Percentiles rank a stretch among this genome's conserved stretches.
These are phyloP conservation scores for Ruditapes philippinarum DNA, from an alignment of 1,140 invertebrate genomes.

Conservation along the genomic window DNA sequence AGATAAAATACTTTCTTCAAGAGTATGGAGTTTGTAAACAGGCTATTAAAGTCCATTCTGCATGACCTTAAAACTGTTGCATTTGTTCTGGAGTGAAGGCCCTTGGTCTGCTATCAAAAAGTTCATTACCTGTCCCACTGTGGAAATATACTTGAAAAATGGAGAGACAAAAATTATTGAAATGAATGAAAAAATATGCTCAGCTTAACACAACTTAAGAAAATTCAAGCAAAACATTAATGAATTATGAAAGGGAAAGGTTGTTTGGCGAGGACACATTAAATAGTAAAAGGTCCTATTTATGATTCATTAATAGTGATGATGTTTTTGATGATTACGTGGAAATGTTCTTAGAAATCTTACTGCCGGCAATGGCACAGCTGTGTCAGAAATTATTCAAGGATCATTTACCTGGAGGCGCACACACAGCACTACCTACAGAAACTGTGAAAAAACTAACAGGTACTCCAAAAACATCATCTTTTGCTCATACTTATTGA, in stretches of 20 bases:
- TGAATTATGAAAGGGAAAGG: constrained; percentile 11
- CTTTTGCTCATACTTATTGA: too few species aligned
- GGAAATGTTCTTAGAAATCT: background rate
- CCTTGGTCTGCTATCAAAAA: constrained; percentile 30
- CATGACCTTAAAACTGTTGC: constrained; percentile 30
- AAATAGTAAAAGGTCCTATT: constrained; percentile 31
- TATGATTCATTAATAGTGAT: constrained; percentile 26
- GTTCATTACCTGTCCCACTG: constrained; percentile 11
- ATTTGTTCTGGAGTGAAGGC: constrained; percentile 44
- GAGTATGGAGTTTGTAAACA: background rate
- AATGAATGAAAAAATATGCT: constrained; percentile 14
- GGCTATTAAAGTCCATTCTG: constrained; percentile 6
- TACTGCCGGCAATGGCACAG: background rate
- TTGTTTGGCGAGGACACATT: constrained; percentile 15
- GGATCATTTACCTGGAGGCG: background rate
- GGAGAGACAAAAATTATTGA: constrained; percentile 14
- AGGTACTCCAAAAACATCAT: constrained; percentile 8
- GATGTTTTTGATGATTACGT: background rate
- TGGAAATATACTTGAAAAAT: constrained; percentile 53
- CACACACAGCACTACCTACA: background rate
- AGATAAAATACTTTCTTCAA: constrained; percentile 44
- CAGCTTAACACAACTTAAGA: background rate
- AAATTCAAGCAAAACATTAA: background rate
- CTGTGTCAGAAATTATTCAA: background rate
- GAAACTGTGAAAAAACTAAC: background rate